Base-by-base conservation (phyloP, 2,888 invertebrate species). In the Pardosa pseudoannulata region DNA sequence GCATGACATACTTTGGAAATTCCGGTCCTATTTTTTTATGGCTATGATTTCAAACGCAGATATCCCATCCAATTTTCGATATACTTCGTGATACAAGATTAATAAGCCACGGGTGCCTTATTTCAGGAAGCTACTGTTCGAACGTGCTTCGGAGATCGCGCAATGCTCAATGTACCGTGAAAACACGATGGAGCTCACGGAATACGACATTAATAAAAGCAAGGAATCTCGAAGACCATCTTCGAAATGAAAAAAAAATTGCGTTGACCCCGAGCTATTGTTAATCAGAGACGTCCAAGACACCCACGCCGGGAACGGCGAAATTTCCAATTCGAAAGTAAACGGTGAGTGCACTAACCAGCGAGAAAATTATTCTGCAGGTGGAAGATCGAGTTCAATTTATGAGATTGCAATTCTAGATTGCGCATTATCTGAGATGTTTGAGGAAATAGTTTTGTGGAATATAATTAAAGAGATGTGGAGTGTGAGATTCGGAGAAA, bases 311-410 rank as follows among this genome's bases (percentile, higher is more conserved):
- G 11, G 16, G 16, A 46, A 46, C 13, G 36, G 6, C 36, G 11
- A 16, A 16, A 36, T 5, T 5, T 36, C 5, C 11, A 11, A 5
- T 36, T 36, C 11, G 2, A 16, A 46, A 13, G 9, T 13, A 16
- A 46, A 46, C 41, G 16, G 16, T n/a, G n/a, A n/a, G n/a, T n/a
- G n/a, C 41, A 7, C 36, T 11, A 16, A 46, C 41, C 6, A 13
- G 41, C 1, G 16, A 46, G 16, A 16, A 2, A 19, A 16, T 19
- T 56, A 46, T 46, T 46, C 16, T 16, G 7, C 11, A 23, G 56
- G 23, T 56, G 56, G 19, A 56, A 1, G 56, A 56, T 56, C n/a
- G 56, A 23, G 56, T 56, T 56, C 56, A 56, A 56, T 56, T 56
- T 23, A 23, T 5, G 23, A 56, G 56, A 56, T 56, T 2, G 16